Evolutionary conservation across 2,888 invertebrate species (phyloP).

Genomic region (Acleris laterana): DNA sequence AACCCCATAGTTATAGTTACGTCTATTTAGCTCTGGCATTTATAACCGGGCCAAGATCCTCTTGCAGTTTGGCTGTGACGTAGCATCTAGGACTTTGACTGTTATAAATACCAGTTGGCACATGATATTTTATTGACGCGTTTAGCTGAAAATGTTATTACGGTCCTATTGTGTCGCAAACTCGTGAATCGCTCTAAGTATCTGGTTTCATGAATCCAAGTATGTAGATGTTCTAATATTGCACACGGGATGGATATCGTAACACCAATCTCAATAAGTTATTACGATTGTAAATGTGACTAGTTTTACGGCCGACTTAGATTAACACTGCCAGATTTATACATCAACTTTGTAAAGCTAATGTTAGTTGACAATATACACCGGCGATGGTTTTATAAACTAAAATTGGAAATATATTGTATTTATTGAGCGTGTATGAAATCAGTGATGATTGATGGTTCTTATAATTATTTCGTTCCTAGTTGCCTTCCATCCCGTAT

Average conservation of each 20-base stretch:
- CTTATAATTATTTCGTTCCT: conserved; percentile 16
- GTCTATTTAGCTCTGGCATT: conserved; percentile 43
- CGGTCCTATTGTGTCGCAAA: conserved; percentile 20
- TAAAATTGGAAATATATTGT: conserved; percentile 4
- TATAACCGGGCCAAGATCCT: conserved; percentile 46
- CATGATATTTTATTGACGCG: conserved; percentile 18
- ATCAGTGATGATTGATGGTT: conserved; percentile 13
- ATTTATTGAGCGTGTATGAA: conserved; percentile 14
- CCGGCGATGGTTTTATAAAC: not conserved
- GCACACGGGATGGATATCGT: conserved; percentile 29
- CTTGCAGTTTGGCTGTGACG: conserved; percentile 55
- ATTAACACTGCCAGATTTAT: conserved; percentile 13
- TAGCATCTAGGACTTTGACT: conserved; percentile 45
- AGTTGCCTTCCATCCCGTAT: conserved; percentile 44
- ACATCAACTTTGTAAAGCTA: not conserved
- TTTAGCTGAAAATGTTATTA: conserved; percentile 16
- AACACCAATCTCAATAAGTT: not conserved
- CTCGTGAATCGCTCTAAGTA: conserved; percentile 10
- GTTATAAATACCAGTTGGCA: conserved; percentile 48
- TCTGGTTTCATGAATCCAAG: conserved; percentile 6
- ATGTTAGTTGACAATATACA: not conserved
- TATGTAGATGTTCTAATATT: conserved; percentile 21
- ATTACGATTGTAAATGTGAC: not conserved
- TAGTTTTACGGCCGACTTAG: not conserved
- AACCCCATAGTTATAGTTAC: conserved; percentile 22